Conservation (phyloP, 1,140 invertebrate species). For the Calliphora vicina region DNA sequence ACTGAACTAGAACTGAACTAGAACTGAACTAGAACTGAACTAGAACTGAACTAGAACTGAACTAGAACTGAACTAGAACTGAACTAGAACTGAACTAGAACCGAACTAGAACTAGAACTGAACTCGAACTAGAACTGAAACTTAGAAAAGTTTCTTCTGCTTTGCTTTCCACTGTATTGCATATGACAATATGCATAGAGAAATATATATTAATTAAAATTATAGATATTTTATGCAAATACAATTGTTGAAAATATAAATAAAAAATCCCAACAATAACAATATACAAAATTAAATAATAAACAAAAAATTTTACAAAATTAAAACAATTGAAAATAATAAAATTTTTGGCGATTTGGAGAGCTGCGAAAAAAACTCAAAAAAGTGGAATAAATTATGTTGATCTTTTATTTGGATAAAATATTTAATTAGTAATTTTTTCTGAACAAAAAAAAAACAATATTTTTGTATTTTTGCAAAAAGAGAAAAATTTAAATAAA, state of each 20-base stretch:
- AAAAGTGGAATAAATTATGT: background rate
- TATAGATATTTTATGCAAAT: constrained; percentile 2
- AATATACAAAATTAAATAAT: background rate
- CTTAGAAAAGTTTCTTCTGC: too few species aligned
- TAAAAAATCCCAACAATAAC: background rate
- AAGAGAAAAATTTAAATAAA: background rate
- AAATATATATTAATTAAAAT: background rate
- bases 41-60: too few species aligned
- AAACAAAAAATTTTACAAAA: background rate
- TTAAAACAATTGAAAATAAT: constrained; percentile 2
- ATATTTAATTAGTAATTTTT: background rate
- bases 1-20: too few species aligned
- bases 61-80: too few species aligned
- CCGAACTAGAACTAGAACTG: too few species aligned
- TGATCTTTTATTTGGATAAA: background rate
- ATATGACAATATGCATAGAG: background rate
- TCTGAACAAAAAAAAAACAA: too few species aligned
- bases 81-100: too few species aligned
- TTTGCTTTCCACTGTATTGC: too few species aligned
- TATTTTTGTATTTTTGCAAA: background rate
- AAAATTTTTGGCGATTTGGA: background rate
- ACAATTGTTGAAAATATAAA: background rate
- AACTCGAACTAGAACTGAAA: too few species aligned
- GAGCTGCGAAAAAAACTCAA: background rate
- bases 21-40: too few species aligned